These are phyloP conservation scores for Sphecodes monilicornis DNA, from an alignment of 2,888 invertebrate genomes.

Conservation along the genomic window DNA sequence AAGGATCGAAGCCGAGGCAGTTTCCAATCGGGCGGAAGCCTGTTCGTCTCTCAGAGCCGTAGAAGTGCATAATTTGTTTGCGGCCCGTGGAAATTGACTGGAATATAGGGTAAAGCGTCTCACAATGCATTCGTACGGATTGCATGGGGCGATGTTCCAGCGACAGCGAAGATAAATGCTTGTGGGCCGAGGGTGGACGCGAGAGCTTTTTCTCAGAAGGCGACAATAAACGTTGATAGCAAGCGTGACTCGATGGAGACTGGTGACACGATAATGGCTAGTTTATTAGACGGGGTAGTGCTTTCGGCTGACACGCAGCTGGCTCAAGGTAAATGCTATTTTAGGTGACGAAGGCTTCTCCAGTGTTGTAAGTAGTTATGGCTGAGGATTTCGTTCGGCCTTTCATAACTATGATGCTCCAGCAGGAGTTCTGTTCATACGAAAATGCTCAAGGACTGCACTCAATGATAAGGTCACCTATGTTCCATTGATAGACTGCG, in stretches of 20 bases:
- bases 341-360: neutral
- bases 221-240: conserved; percentile 41
- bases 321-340: neutral
- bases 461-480: too few relatives aligned
- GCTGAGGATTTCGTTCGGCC: neutral
- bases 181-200: conserved; percentile 31
- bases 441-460: too few relatives aligned
- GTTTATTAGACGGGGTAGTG: conserved; percentile 37
- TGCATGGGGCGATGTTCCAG: conserved; percentile 21
- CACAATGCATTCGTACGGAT: conserved; percentile 55
- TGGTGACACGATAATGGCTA: conserved; percentile 52
- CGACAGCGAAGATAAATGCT: conserved; percentile 41
- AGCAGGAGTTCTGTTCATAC: neutral
- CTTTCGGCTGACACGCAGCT: conserved; percentile 29
- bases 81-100: conserved; percentile 44
- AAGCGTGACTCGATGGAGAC: conserved; percentile 36
- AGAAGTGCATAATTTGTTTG: conserved; percentile 59
- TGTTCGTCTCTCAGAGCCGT: conserved; percentile 33
- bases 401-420: neutral
- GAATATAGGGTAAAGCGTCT: conserved; percentile 48
- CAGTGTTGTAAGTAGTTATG: neutral
- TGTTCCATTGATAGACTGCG: too few relatives aligned
- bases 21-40: conserved; percentile 31
- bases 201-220: conserved; percentile 21
- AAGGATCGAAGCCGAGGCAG: conserved; percentile 10